Conservation (phyloP, 2,888 invertebrate species). For the Geophilus truncorum region DNA sequence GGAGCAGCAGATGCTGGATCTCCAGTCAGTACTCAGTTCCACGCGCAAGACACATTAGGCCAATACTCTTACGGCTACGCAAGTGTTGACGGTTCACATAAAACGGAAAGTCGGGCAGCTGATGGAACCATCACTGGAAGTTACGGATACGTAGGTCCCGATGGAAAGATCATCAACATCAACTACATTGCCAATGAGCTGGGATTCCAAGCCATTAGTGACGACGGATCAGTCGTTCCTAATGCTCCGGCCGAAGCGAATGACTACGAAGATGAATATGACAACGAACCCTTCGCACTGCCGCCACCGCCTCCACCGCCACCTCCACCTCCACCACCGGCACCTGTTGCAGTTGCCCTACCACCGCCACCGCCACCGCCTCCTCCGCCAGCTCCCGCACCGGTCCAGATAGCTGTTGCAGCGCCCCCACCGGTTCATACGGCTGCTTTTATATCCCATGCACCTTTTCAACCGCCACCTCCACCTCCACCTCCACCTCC, state of each 20-base stretch:
- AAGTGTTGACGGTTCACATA: constrained; percentile 14
- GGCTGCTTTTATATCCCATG: neutral
- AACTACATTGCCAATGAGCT: constrained; percentile 28
- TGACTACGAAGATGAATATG: neutral
- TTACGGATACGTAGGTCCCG: constrained; percentile 30
- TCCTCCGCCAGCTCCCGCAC: neutral
- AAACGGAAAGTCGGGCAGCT: neutral
- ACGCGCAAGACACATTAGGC: constrained; percentile 29
- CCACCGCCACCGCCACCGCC: neutral
- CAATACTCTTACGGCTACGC: constrained; percentile 32
- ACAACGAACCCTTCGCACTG: neutral
- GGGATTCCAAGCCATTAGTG: constrained; percentile 25
- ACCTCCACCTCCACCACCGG: neutral
- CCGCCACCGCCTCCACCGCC: neutral
- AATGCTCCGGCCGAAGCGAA: neutral
- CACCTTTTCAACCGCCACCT: neutral
- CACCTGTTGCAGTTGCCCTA: neutral
- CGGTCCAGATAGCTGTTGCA: neutral
- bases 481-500: neutral
- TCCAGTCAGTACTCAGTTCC: neutral
- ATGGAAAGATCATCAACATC: neutral
- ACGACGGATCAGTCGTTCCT: neutral
- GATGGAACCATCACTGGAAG: constrained; percentile 23
- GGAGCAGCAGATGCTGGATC: neutral
- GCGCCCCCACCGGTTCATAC: neutral